Evolutionary conservation across 37 sponge, comb jelly and placozoan species (phyloP).

Genomic region (Halisarca cf. caerulea): DNA sequence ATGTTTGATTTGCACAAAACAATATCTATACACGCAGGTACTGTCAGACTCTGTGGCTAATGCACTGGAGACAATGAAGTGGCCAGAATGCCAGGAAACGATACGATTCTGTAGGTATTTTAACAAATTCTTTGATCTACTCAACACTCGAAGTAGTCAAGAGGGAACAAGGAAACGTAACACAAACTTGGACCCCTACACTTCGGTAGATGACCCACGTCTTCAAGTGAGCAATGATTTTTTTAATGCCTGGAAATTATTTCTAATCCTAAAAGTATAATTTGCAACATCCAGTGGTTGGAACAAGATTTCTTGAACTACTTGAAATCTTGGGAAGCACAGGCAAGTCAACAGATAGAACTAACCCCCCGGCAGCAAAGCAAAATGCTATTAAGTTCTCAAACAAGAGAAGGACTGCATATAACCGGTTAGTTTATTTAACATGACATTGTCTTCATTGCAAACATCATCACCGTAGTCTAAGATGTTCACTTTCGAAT

Average conservation of each 20-base stretch:
- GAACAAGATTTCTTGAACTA: conserved; percentile 45
- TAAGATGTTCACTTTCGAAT: too few relatives aligned
- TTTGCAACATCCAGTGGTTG: conserved; percentile 20
- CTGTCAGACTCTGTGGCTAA: neutral
- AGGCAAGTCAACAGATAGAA: neutral
- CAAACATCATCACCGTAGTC: too few relatives aligned
- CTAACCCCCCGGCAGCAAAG: neutral
- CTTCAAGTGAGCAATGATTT: too few relatives aligned
- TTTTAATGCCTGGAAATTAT: too few relatives aligned
- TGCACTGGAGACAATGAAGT: neutral
- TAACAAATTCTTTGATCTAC: neutral
- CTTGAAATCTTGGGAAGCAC: conserved; percentile 34
- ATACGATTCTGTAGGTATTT: neutral
- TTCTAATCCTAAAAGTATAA: too few relatives aligned
- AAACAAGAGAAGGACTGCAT: neutral
- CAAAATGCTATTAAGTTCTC: neutral
- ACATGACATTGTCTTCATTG: neutral
- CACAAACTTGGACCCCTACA: neutral
- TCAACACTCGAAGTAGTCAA: neutral
- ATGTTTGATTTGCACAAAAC: too few relatives aligned
- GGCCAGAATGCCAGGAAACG: neutral
- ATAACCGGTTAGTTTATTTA: neutral
- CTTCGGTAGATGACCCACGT: neutral
- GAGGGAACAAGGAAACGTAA: neutral
- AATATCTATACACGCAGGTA: too few relatives aligned